Conservation (phyloP, 2,888 invertebrate genomes). For the Parnassius orleans region DNA sequence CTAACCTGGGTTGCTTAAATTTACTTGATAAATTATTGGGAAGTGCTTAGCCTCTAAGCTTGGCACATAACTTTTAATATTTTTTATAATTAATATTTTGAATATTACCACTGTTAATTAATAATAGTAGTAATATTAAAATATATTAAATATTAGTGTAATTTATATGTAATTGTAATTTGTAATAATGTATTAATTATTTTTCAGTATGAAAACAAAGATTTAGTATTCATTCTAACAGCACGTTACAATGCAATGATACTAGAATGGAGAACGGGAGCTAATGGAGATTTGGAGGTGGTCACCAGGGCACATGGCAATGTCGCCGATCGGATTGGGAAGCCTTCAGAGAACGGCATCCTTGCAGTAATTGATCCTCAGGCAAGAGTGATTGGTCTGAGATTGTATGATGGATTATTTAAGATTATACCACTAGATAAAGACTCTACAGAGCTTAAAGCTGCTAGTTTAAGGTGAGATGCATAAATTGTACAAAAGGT, state of each 20-base stretch:
- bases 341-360: constrained; percentile 97
- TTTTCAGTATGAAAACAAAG: constrained; percentile 92
- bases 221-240: constrained; percentile 95
- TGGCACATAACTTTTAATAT: no score
- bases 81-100: no score
- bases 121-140: no score
- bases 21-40: no score
- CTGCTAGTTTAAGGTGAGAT: constrained; percentile 87
- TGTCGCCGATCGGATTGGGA: constrained; percentile 96
- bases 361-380: constrained; percentile 98
- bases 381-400: constrained; percentile 95
- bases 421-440: constrained; percentile 98
- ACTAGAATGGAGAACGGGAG: constrained; percentile 89
- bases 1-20: no score
- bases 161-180: no score
- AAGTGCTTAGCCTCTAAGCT: no score
- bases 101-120: no score
- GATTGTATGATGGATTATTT: constrained; percentile 97
- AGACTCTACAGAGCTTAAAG: constrained; percentile 95
- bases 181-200: neutral
- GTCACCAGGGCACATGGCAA: constrained; percentile 98
- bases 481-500: neutral
- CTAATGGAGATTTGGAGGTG: constrained; percentile 92
- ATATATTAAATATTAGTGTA: no score
- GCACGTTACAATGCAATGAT: constrained; percentile 98